These are phyloP conservation scores for Parauchenoglanis punctatus DNA, from an alignment of 2,797 vertebrate species.

Conservation along the genomic window DNA sequence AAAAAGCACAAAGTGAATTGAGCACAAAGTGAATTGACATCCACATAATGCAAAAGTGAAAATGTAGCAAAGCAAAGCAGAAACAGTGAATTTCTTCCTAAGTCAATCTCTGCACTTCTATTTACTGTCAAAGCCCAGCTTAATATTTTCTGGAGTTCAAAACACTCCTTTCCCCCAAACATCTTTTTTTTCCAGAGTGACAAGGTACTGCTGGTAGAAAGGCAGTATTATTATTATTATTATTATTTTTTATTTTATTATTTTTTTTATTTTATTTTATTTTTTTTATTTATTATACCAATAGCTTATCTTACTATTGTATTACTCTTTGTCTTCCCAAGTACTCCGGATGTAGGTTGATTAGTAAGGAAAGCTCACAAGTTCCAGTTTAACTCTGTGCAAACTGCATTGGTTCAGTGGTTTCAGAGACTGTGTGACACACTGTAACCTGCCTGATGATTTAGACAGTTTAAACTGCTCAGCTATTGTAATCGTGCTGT, in stretches of 20 bases:
- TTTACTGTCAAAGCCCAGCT: background rate
- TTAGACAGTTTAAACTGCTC: background rate
- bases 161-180: background rate
- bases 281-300: no score
- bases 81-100: background rate
- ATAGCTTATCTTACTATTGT: background rate
- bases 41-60: background rate
- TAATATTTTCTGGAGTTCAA: slow-evolving; percentile 8
- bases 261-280: background rate
- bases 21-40: background rate
- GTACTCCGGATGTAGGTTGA: background rate
- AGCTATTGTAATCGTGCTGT: background rate
- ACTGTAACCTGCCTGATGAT: background rate
- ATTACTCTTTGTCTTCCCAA: background rate
- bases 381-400: background rate
- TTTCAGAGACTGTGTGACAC: background rate
- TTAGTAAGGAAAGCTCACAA: background rate
- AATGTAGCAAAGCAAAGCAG: background rate
- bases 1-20: no score
- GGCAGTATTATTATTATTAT: background rate
- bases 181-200: background rate
- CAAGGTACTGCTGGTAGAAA: background rate
- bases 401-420: background rate
- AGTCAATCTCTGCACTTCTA: background rate
- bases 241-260: background rate